These are phyloP conservation scores for Plebejus melissa DNA, from an alignment of 2,888 invertebrate species.

Conservation along the genomic window DNA sequence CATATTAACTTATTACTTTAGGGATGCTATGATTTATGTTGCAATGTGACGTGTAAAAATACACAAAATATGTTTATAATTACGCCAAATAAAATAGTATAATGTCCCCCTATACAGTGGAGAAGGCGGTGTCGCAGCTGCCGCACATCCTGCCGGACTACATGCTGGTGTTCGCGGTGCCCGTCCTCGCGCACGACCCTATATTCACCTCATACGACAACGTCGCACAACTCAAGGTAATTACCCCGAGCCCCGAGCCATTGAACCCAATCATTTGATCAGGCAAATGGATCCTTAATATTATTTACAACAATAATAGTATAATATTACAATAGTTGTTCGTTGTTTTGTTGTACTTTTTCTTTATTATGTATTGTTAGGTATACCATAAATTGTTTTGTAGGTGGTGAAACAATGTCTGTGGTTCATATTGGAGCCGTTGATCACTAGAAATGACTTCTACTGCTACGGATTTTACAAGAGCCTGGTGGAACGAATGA, in stretches of 20 bases:
- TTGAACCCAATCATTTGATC: no score
- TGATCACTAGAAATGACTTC: slow-evolving; percentile 95
- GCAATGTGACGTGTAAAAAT: no score
- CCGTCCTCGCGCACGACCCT: slow-evolving; percentile 96
- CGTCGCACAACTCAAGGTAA: slow-evolving; percentile 84
- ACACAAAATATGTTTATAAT: no score
- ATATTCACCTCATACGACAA: slow-evolving; percentile 88
- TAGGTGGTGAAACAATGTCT: slow-evolving; percentile 89
- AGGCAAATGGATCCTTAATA: no score
- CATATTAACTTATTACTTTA: no score
- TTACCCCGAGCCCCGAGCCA: no score
- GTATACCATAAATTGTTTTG: neutral
- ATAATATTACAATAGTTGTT: no score
- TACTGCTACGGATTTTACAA: slow-evolving; percentile 97
- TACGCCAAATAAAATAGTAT: no score
- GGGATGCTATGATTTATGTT: no score
- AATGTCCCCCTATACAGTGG: slow-evolving; percentile 59
- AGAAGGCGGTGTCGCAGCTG: slow-evolving; percentile 86
- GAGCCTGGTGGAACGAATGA: slow-evolving; percentile 95
- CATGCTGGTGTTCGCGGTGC: slow-evolving; percentile 97
- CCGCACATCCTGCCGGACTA: slow-evolving; percentile 97
- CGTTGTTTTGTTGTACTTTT: no score
- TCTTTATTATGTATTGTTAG: no score
- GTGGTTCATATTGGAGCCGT: slow-evolving; percentile 96
- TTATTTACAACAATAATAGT: no score